These are phyloP conservation scores for Emydocephalus ijimae DNA, from an alignment of 2,113 vertebrate species.

Conservation along the genomic window DNA sequence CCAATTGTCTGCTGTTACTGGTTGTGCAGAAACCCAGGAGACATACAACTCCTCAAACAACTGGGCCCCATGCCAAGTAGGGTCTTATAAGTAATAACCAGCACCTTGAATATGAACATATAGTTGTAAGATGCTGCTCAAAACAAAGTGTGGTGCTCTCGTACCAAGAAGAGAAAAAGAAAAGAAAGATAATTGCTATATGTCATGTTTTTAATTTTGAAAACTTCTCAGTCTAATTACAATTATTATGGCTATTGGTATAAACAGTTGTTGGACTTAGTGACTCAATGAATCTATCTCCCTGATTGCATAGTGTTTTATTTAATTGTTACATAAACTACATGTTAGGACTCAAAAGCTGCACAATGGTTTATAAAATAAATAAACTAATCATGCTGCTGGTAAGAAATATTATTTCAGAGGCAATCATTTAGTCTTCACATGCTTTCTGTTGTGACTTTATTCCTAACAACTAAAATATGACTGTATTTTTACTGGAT, in stretches of 20 bases:
- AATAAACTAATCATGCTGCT: background rate
- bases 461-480: conserved; percentile 34
- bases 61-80: background rate
- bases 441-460: conserved; percentile 37
- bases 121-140: conserved; percentile 50
- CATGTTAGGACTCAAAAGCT: background rate
- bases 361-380: background rate
- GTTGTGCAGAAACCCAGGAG: background rate
- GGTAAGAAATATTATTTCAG: conserved; percentile 47
- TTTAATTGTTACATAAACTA: background rate
- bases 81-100: background rate
- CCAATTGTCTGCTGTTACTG: background rate
- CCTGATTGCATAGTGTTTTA: background rate
- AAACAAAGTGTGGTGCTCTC: conserved; percentile 39
- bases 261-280: background rate
- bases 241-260: conserved; percentile 43
- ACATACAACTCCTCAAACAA: background rate
- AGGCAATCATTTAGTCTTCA: conserved; percentile 30
- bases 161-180: background rate
- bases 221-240: conserved; percentile 53
- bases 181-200: background rate
- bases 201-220: conserved; percentile 53
- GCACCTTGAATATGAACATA: background rate
- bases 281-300: background rate
- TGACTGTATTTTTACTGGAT: conserved; percentile 2